phyloP scores from a whole-genome alignment of 2,888 invertebrate species.

The Deladenus siricidicola region DNA sequence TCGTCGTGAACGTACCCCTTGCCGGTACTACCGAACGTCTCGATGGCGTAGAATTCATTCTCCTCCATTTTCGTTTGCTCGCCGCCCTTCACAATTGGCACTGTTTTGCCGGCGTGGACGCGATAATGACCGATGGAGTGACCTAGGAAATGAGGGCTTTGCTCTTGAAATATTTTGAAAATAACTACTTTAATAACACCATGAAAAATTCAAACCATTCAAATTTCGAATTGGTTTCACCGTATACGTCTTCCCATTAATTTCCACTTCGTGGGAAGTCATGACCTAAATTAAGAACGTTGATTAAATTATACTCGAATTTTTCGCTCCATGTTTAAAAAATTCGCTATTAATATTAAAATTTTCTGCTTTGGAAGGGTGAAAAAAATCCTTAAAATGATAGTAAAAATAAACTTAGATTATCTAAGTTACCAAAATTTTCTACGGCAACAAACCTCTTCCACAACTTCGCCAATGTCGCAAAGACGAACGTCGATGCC shows the following conservation, averaged over 20 bases:
- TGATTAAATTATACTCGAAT: too few relatives aligned
- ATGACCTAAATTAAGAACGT: slow-evolving; percentile 69
- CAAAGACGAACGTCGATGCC: slow-evolving; percentile 95
- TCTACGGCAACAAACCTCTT: slow-evolving; percentile 62
- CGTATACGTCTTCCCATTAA: slow-evolving; percentile 86
- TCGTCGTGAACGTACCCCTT: slow-evolving; percentile 81
- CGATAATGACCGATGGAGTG: slow-evolving; percentile 97
- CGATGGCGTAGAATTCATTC: slow-evolving; percentile 61
- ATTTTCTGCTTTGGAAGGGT: neutral
- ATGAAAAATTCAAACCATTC: slow-evolving; percentile 63
- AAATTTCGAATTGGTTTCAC: slow-evolving; percentile 93
- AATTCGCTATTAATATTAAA: neutral
- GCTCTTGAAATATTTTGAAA: neutral
- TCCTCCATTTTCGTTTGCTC: slow-evolving; percentile 90
- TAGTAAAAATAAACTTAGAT: too few relatives aligned
- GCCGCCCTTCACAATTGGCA: slow-evolving; percentile 97
- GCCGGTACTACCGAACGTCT: slow-evolving; percentile 99
- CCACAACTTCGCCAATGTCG: slow-evolving; percentile 88
- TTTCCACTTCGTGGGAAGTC: slow-evolving; percentile 96
- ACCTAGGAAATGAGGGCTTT: slow-evolving; percentile 54
- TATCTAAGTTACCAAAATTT: too few relatives aligned
- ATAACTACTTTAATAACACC: too few relatives aligned
- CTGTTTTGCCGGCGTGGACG: slow-evolving; percentile 85
- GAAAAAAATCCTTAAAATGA: too few relatives aligned
- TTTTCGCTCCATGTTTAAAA: neutral